Base-by-base conservation (phyloP, 37 sponge, comb jelly and placozoan genomes). In the Halichondria panicea region DNA sequence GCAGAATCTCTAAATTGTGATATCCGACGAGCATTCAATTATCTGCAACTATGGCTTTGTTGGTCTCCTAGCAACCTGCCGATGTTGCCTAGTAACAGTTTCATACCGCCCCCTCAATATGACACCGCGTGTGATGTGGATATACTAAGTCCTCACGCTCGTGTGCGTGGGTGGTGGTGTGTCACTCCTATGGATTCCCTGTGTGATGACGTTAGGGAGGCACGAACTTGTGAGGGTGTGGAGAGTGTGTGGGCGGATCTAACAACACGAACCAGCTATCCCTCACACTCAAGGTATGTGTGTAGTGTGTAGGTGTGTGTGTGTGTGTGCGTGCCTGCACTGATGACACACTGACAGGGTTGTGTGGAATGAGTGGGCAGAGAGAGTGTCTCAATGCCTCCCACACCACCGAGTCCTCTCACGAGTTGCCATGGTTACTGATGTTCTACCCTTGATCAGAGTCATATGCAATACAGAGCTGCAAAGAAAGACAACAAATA, bases 31-130 rank as follows among this genome's bases (percentile, higher is more conserved):
- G 6, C 40, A 18, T 66, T 78, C 35, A n/a, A 22, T 35, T 18
- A 19, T 31, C 55, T 78, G 9, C 78, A 78, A 11, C 55, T 78
- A n/a, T 78, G 78, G 78, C 63, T 63, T 3, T 9, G 30, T 18
- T 28, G 24, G 63, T 63, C 31, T 22, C 63, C 63, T 28, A 63
- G 63, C 34, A 63, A 63, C 34, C 34, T 11, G 15, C 3, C 35
- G 4, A 59, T 24, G 60, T 8, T 8, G 8, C 60, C 52, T 48
- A 48, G 52, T 15, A 48, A 2, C 56, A n/a, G n/a, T n/a, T n/a
- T n/a, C n/a, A n/a, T n/a, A n/a, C n/a, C n/a, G n/a, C n/a, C n/a
- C n/a, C n/a, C n/a, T n/a, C n/a, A n/a, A n/a, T n/a, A n/a, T n/a
- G n/a, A n/a, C n/a, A 11, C 52, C 52, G 13, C 52, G 11, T 15